Conservation (phyloP, 1,140 invertebrate species). For the Drosophila navojoa region DNA sequence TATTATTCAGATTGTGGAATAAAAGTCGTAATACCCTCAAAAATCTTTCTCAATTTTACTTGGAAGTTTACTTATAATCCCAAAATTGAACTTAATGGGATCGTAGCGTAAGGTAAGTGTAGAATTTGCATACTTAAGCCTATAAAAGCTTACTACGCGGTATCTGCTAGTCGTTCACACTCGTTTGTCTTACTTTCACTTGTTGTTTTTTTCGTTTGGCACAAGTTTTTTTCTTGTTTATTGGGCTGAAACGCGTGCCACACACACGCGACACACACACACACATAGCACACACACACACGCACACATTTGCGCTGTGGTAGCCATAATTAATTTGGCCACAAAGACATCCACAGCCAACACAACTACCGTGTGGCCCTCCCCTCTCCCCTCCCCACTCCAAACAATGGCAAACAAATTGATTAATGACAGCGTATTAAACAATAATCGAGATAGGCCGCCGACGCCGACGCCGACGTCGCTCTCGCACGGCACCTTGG, state of each 20-base stretch:
- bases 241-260: slow-evolving; percentile 56
- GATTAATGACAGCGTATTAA: slow-evolving; percentile 81
- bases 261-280: slow-evolving; percentile 10
- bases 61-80: too few relatives aligned
- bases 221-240: slow-evolving; percentile 55
- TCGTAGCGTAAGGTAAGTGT: too few relatives aligned
- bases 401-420: slow-evolving; percentile 81
- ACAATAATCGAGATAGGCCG: slow-evolving; percentile 80
- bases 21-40: too few relatives aligned
- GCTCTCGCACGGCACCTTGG: slow-evolving; percentile 1
- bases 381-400: too few relatives aligned
- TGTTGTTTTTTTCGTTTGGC: slow-evolving; percentile 28
- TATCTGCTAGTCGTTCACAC: neutral
- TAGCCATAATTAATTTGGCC: slow-evolving; percentile 75
- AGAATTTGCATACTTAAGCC: too few relatives aligned
- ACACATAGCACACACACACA: neutral
- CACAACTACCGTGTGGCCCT: slow-evolving; percentile 42
- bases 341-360: slow-evolving; percentile 45
- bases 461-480: neutral
- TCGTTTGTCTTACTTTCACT: neutral
- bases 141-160: neutral
- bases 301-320: slow-evolving; percentile 36
- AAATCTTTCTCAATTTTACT: too few relatives aligned
- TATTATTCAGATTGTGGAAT: too few relatives aligned
- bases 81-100: too few relatives aligned